Evolutionary conservation across 1,140 invertebrate species (phyloP), one percentile per base, ranked within the genome.

Genomic region (Steinernema feltiae): DNA sequence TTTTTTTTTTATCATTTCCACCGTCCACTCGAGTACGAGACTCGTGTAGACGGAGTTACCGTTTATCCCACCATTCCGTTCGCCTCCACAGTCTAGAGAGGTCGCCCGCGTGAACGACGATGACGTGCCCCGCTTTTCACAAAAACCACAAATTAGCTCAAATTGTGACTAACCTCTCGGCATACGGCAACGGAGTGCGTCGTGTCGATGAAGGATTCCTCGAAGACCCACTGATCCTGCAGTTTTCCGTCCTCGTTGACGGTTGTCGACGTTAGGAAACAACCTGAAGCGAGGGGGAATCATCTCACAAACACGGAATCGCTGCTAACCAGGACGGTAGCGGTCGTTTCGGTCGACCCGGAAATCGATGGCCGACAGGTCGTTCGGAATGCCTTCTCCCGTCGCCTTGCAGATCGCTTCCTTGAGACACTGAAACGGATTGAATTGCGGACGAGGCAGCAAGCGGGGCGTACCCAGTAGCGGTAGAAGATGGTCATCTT

Each of bases 401-500:
- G 84, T 85, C 21, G 84, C 84, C 53, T 85, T 85, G 30, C 85
- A 73, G n/a, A 85, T 73, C 0, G 84, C 84, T 53, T 85, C 84
- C 76, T 85, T 85, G 27, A 85, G 69, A 72, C 84, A 85, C 83
- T 86, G 73, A 85, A 85, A 80, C 15, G 3, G 24, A 63, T n/a
- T n/a, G n/a, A 63, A 3, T 63, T 15, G 15, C 7, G 12, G 3
- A 27, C 7, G 2, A n/a, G 15, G 7, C 15, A 27, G 24, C 24
- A 17, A 7, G 53, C 24, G 12, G 3, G 15, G 29, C 53, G 63
- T 73, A 84, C 83, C 83, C 83, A 85, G 75, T 84, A 85, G 3
- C 84, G 78, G 71, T 85, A 85, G 76, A 85, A 85, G 30, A 84
- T 78, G 0, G 85, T 86, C 84, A 85, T 86, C 75, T 85, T 85